Evolutionary conservation across 2,888 invertebrate genomes (phyloP).

Genomic region (Drosophila recens): DNA sequence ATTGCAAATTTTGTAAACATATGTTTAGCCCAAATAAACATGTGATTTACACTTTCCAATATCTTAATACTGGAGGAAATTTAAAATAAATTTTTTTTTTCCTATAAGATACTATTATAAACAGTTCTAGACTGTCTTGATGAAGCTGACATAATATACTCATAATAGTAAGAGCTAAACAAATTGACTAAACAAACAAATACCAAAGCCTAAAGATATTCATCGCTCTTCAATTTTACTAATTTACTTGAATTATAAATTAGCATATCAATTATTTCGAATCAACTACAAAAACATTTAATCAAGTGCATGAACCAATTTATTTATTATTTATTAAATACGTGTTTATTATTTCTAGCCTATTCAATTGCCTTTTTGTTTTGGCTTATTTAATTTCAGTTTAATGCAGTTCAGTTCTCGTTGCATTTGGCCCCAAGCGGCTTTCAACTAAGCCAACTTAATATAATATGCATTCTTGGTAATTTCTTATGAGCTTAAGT

Average conservation of each 20-base stretch:
- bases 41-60: too few relatives aligned
- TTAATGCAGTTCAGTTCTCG: slow-evolving; percentile 41
- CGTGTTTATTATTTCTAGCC: background rate
- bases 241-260: background rate
- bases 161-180: background rate
- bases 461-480: slow-evolving; percentile 45
- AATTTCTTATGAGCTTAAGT: slow-evolving; percentile 18
- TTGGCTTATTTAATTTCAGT: slow-evolving; percentile 31
- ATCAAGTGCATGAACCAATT: background rate
- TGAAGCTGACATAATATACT: too few relatives aligned
- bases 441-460: slow-evolving; percentile 41
- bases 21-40: background rate
- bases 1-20: background rate
- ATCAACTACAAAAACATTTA: background rate
- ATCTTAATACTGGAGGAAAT: too few relatives aligned
- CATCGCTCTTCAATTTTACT: background rate
- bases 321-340: slow-evolving; percentile 5
- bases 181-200: background rate
- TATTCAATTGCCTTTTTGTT: background rate
- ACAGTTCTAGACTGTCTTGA: too few relatives aligned
- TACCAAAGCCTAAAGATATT: background rate
- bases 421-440: slow-evolving; percentile 33
- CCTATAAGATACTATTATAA: too few relatives aligned
- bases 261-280: background rate
- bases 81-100: too few relatives aligned